Conservation (phyloP, 2,113 vertebrate species). For the Serinus canaria region DNA sequence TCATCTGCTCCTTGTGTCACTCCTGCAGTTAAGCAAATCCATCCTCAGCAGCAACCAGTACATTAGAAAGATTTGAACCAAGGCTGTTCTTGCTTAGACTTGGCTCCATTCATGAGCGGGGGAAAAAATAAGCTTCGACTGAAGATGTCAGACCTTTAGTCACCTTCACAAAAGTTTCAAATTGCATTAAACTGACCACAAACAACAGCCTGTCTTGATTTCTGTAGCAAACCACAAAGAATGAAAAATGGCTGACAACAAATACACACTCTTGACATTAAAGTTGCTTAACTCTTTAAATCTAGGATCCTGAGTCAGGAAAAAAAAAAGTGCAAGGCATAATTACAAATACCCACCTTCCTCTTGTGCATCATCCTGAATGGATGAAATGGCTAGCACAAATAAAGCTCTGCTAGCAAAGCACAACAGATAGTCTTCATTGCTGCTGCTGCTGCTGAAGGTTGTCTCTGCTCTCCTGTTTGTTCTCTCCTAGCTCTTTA, state of each 20-base stretch:
- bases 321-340: neutral
- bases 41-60: neutral
- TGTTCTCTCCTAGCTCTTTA: slow-evolving; percentile 55
- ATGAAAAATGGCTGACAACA: neutral
- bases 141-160: neutral
- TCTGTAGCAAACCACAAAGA: slow-evolving; percentile 5
- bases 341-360: neutral
- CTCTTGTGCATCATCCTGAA: neutral
- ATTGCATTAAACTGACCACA: neutral
- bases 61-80: neutral
- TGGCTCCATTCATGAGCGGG: neutral
- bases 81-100: neutral
- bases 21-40: neutral
- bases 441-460: neutral
- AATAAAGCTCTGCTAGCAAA: neutral
- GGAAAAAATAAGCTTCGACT: neutral
- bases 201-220: neutral
- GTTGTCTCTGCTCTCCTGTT: slow-evolving; percentile 52
- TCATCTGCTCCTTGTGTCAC: neutral
- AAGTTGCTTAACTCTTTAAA: neutral
- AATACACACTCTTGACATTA: neutral
- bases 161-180: slow-evolving; percentile 7
- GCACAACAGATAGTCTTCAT: neutral
- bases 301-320: neutral
- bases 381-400: neutral